phyloP scores from a whole-genome alignment of 2,888 invertebrate genomes.

The Lathronympha strigana region DNA sequence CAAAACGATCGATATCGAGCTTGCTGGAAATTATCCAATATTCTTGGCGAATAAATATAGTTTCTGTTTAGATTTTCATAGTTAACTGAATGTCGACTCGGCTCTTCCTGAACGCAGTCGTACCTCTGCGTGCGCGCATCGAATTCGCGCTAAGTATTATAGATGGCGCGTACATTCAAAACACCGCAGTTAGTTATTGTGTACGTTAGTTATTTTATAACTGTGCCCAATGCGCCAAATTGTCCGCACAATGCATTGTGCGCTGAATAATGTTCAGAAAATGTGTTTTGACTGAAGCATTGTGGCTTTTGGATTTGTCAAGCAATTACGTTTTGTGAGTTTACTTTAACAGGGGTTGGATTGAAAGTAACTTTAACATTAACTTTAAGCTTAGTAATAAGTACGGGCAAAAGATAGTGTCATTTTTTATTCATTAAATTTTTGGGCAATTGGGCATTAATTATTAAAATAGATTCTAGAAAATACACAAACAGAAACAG shows the following conservation, averaged over 20 bases:
- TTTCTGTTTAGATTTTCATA: too few species aligned
- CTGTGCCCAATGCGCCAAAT: constrained; percentile 31
- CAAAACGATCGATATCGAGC: too few species aligned
- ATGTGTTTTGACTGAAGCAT: constrained; percentile 17
- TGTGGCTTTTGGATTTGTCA: constrained; percentile 1
- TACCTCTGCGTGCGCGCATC: constrained; percentile 24
- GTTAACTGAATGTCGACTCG: not conserved
- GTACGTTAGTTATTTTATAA: constrained; percentile 25
- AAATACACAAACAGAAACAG: too few species aligned
- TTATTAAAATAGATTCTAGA: too few species aligned
- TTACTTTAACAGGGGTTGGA: constrained; percentile 1
- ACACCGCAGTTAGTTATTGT: constrained; percentile 11
- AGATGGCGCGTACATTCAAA: constrained; percentile 25
- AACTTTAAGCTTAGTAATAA: too few species aligned
- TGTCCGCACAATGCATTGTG: constrained; percentile 21
- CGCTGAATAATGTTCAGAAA: constrained; percentile 10
- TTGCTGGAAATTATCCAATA: too few species aligned
- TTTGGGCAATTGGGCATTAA: too few species aligned
- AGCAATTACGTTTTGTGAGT: constrained; percentile 3
- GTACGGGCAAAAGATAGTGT: too few species aligned
- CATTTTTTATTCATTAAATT: too few species aligned
- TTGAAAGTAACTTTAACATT: not conserved
- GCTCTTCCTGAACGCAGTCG: constrained; percentile 1
- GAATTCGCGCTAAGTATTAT: constrained; percentile 32
- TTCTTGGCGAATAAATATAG: too few species aligned